Percentiles rank a stretch among this genome's conserved stretches.
Evolutionary conservation across 2,888 invertebrate species (phyloP).

Genomic region (Archips xylosteana): DNA sequence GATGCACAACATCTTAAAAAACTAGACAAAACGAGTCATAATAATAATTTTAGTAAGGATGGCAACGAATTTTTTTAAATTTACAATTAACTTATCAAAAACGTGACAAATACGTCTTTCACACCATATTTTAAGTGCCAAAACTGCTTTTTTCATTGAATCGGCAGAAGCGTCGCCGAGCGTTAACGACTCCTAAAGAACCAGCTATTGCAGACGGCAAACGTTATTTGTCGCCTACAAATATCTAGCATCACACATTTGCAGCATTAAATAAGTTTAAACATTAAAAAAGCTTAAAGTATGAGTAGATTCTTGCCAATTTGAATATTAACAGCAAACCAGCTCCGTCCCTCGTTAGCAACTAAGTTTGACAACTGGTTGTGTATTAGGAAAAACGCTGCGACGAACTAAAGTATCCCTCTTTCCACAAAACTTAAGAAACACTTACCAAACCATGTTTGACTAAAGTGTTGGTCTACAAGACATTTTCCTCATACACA

Average conservation of each 20-base stretch:
- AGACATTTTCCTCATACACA: neutral
- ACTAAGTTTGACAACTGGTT: neutral
- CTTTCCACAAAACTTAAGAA: too few relatives aligned
- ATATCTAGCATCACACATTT: slow-evolving; percentile 1
- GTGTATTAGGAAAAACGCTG: neutral
- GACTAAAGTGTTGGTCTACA: too few relatives aligned
- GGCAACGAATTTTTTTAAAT: slow-evolving; percentile 1
- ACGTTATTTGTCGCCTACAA: neutral
- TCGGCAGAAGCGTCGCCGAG: neutral
- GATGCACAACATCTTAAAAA: neutral
- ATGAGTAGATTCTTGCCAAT: slow-evolving; percentile 27
- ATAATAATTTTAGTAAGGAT: slow-evolving; percentile 13
- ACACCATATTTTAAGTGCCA: too few relatives aligned
- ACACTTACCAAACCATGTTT: too few relatives aligned
- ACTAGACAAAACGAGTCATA: slow-evolving; percentile 12
- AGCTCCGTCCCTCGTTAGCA: neutral
- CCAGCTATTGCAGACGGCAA: neutral
- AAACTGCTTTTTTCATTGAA: neutral
- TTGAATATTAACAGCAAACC: neutral
- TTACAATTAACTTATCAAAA: neutral
- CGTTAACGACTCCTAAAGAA: neutral
- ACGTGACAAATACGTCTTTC: neutral
- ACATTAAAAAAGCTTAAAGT: slow-evolving; percentile 36
- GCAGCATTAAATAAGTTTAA: slow-evolving; percentile 20
- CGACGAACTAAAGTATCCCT: too few relatives aligned